A percentile compares a stretch with the other conserved stretches of the same genome.
These are phyloP conservation scores for Dolichopus griseipennis DNA, from an alignment of 2,888 invertebrate species.

Conservation along the genomic window DNA sequence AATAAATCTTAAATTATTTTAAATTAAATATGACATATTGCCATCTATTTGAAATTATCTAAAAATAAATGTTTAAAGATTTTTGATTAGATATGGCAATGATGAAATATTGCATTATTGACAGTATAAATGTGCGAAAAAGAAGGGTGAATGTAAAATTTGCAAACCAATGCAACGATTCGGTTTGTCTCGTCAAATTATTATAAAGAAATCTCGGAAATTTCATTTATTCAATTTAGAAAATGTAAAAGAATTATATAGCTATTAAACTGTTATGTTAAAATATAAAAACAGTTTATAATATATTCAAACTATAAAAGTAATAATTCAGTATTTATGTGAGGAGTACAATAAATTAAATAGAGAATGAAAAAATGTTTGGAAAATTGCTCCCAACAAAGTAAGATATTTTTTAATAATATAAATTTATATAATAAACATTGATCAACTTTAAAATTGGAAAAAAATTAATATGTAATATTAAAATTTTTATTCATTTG, in stretches of 20 bases:
- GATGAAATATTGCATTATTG: too few species aligned
- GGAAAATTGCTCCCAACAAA: slow-evolving; percentile 6
- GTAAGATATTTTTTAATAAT: not conserved
- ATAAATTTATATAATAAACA: too few species aligned
- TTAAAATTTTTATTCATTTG: too few species aligned
- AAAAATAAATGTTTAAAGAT: too few species aligned
- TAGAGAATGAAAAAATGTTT: slow-evolving; percentile 1
- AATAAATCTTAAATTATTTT: too few species aligned
- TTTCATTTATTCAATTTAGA: not conserved
- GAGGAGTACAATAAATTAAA: slow-evolving; percentile 4
- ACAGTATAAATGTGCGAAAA: too few species aligned
- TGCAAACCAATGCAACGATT: not conserved
- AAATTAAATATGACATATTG: too few species aligned
- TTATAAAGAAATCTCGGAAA: not conserved
- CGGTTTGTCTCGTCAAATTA: not conserved
- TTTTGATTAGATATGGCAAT: too few species aligned
- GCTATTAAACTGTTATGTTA: not conserved
- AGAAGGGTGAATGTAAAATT: too few species aligned
- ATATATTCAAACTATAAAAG: not conserved
- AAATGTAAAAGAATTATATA: not conserved
- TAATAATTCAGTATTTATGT: slow-evolving; percentile 2
- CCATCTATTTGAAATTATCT: too few species aligned
- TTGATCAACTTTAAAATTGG: too few species aligned
- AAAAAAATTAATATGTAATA: too few species aligned
- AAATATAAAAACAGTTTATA: not conserved